These are phyloP conservation scores for Micrastur ruficollis DNA, from an alignment of 2,797 vertebrate genomes.

Conservation along the genomic window DNA sequence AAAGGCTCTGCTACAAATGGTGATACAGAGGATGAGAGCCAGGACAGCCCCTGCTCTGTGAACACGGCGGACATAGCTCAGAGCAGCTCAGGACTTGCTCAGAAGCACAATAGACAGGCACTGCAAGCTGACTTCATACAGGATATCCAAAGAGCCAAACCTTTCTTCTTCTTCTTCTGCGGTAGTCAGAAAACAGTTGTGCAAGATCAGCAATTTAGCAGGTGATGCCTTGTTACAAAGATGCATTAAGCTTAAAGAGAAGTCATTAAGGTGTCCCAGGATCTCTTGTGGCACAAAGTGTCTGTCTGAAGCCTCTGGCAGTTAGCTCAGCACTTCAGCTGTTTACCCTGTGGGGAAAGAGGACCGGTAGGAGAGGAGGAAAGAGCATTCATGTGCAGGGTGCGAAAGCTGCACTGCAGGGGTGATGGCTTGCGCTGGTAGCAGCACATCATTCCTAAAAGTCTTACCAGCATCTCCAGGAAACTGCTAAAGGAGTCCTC, in stretches of 20 bases:
- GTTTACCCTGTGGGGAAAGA: conserved; percentile 59
- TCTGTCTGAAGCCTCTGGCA: conserved; percentile 37
- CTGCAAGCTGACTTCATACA: background rate
- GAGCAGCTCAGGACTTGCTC: background rate
- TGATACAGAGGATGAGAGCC: background rate
- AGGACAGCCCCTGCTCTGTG: background rate
- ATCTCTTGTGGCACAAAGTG: conserved; percentile 5
- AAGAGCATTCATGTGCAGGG: background rate
- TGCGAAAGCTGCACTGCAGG: background rate
- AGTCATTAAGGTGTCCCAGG: conserved; percentile 29
- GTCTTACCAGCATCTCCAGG: background rate
- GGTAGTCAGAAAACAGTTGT: background rate
- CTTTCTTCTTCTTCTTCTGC: background rate
- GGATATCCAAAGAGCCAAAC: conserved; percentile 22
- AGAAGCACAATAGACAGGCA: background rate
- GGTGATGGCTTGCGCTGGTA: background rate
- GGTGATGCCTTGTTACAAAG: background rate
- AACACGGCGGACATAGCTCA: background rate
- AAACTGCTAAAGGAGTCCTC: background rate
- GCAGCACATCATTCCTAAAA: background rate
- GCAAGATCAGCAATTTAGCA: conserved; percentile 25
- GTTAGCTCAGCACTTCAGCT: conserved; percentile 53
- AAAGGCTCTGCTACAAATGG: background rate
- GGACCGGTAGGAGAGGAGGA: background rate
- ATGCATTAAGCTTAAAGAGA: conserved; percentile 24